These are phyloP conservation scores for Ophioninae sp. DNA, from an alignment of 2,888 invertebrate genomes.

Conservation along the genomic window DNA sequence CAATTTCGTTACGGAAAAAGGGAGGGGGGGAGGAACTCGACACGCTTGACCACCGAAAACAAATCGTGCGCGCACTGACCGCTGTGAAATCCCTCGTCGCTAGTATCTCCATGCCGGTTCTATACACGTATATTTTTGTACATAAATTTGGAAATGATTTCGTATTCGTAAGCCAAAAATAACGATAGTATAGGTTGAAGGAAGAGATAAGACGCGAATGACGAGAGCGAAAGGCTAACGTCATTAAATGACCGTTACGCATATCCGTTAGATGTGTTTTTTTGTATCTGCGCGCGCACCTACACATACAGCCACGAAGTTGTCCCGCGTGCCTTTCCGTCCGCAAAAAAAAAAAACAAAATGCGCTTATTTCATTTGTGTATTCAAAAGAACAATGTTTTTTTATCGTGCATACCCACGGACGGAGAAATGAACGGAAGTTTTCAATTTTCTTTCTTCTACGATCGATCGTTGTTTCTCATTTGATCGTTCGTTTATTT, in stretches of 20 bases:
- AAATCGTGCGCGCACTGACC: background rate
- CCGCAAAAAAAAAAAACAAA: slow-evolving; percentile 15
- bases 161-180: slow-evolving; percentile 53
- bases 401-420: slow-evolving; percentile 26
- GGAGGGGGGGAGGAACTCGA: background rate
- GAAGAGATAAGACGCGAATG: slow-evolving; percentile 33
- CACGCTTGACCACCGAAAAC: background rate
- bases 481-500: slow-evolving; percentile 1
- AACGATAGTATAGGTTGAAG: slow-evolving; percentile 53
- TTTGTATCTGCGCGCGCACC: background rate
- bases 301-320: slow-evolving; percentile 5
- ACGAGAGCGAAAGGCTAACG: slow-evolving; percentile 27
- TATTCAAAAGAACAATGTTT: background rate
- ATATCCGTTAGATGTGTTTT: background rate
- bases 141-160: slow-evolving; percentile 25
- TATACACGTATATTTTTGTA: background rate
- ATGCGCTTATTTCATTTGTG: background rate
- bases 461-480: background rate
- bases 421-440: slow-evolving; percentile 18
- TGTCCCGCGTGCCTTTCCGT: slow-evolving; percentile 1
- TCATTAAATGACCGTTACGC: slow-evolving; percentile 45
- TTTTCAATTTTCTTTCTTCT: background rate
- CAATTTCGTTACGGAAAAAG: background rate
- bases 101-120: background rate
- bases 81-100: background rate